Conservation (phyloP, 2,797 vertebrate genomes). For the Gymnoscopelus microlampas region DNA sequence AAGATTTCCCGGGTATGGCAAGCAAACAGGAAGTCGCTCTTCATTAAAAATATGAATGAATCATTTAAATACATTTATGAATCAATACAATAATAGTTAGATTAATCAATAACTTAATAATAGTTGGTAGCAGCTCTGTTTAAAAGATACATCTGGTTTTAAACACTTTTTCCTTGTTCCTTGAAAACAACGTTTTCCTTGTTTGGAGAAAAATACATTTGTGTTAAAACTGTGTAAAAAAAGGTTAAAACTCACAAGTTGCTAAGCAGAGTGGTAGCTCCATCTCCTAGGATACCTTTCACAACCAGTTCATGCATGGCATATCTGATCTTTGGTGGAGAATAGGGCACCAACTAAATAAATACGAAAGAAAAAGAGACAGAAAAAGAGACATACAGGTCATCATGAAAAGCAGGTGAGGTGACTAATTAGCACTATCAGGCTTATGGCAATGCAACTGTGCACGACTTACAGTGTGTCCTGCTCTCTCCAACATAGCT, state of each 20-base stretch:
- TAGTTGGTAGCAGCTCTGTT: too few species aligned
- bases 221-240: not conserved
- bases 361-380: not conserved
- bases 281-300: slow-evolving; percentile 80
- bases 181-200: too few species aligned
- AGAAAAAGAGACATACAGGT: too few species aligned
- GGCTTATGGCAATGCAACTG: too few species aligned
- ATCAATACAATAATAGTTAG: too few species aligned
- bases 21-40: too few species aligned
- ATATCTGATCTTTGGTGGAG: slow-evolving; percentile 55
- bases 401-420: not conserved
- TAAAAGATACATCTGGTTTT: too few species aligned
- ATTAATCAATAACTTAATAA: too few species aligned
- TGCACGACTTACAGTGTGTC: slow-evolving; percentile 86
- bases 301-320: slow-evolving; percentile 51
- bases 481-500: slow-evolving; percentile 86
- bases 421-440: too few species aligned
- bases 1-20: too few species aligned
- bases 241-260: slow-evolving; percentile 82
- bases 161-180: not conserved
- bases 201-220: not conserved
- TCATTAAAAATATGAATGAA: not conserved
- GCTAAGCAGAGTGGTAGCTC: slow-evolving; percentile 63
- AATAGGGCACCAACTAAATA: slow-evolving; percentile 87
- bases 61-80: not conserved